Conservation (phyloP, 2,113 vertebrate genomes). For the Glaucidium brasilianum region DNA sequence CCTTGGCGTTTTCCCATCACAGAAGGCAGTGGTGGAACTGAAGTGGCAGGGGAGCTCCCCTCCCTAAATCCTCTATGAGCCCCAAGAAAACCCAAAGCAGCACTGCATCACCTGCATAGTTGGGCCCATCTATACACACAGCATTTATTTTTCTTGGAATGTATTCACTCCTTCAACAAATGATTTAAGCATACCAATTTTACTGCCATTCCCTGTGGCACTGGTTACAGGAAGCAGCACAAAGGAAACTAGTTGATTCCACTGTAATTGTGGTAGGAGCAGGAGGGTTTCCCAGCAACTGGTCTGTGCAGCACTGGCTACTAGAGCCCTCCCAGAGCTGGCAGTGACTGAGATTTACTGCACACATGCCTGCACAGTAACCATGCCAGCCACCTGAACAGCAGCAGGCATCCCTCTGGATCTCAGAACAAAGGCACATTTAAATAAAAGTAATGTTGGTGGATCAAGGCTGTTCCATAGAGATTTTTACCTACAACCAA, state of each 20-base stretch:
- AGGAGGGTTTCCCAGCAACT: constrained; percentile 41
- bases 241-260: not conserved
- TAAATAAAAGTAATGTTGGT: not conserved
- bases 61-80: not conserved
- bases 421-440: not conserved
- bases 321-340: not conserved
- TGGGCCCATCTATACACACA: not conserved
- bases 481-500: not conserved
- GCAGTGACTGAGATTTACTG: not conserved
- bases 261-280: not conserved
- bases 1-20: not conserved
- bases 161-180: not conserved
- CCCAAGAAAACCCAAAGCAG: not conserved
- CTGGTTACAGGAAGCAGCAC: not conserved
- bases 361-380: not conserved
- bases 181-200: not conserved
- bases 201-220: not conserved
- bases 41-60: not conserved
- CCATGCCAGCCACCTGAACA: not conserved
- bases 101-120: not conserved
- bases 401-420: not conserved
- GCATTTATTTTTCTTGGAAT: not conserved
- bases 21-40: not conserved
- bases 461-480: not conserved
- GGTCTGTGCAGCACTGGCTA: not conserved